phyloP scores from a whole-genome alignment of 2,113 vertebrate species.

The Cyanoderma ruficeps region DNA sequence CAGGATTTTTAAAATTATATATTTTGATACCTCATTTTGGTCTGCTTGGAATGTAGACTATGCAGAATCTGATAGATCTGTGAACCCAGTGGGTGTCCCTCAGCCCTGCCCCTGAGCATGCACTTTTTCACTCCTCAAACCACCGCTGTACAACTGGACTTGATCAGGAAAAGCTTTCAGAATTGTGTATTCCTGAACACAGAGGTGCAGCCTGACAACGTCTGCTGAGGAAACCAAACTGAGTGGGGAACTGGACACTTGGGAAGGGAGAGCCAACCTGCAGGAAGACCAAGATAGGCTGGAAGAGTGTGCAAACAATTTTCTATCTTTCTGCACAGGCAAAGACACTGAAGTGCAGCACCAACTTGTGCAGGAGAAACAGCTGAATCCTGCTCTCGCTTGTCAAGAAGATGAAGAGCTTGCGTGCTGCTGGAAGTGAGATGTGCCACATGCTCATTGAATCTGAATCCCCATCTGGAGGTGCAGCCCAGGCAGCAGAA shows the following conservation, averaged over 20 bases:
- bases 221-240: not conserved
- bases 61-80: not conserved
- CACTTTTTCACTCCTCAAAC: not conserved
- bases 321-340: not conserved
- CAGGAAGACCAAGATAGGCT: not conserved
- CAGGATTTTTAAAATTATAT: not conserved
- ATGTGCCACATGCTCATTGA: not conserved
- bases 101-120: not conserved
- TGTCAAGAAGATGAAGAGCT: slow-evolving; percentile 20
- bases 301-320: not conserved
- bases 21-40: not conserved
- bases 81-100: not conserved
- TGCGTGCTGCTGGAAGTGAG: not conserved
- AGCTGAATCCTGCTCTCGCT: not conserved
- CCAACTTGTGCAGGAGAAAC: not conserved
- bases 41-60: not conserved
- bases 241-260: not conserved
- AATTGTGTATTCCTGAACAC: not conserved
- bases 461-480: not conserved
- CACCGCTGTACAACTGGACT: fast-evolving
- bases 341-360: not conserved
- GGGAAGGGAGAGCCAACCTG: not conserved
- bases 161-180: not conserved
- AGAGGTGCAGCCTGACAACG: not conserved
- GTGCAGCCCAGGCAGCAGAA: not conserved